Percentiles rank a stretch among this genome's conserved stretches.
These are phyloP conservation scores for Drosophila gaucha DNA, from an alignment of 2,888 invertebrate genomes.

Conservation along the genomic window DNA sequence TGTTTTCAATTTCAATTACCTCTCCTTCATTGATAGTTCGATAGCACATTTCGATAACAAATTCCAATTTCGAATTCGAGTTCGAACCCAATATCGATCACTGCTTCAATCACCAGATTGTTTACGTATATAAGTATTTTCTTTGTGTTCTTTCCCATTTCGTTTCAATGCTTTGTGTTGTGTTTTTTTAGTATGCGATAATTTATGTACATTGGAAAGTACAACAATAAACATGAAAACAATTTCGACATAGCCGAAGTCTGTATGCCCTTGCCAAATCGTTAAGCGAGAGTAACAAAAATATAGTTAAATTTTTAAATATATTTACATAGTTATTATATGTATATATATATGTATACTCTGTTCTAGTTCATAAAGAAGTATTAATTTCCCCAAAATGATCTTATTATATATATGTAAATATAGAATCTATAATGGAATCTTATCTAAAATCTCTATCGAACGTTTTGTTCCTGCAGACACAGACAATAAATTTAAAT, in stretches of 20 bases:
- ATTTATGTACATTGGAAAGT: constrained; percentile 37
- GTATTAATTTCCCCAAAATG: too few relatives aligned
- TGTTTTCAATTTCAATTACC: constrained; percentile 50
- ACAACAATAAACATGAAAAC: constrained; percentile 41
- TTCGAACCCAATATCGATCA: constrained; percentile 23
- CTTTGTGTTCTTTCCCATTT: constrained; percentile 11
- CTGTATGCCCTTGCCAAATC: constrained; percentile 35
- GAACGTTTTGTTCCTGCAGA: background rate
- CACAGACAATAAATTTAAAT: too few relatives aligned
- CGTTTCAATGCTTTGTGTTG: too few relatives aligned
- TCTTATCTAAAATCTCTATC: too few relatives aligned
- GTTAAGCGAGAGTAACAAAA: too few relatives aligned
- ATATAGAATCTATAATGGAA: too few relatives aligned
- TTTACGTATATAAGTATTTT: background rate
- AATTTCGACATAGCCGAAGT: constrained; percentile 44
- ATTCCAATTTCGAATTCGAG: constrained; percentile 11
- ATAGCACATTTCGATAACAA: constrained; percentile 24
- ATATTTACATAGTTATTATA: too few relatives aligned
- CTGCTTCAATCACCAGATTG: constrained; percentile 12
- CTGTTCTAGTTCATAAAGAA: too few relatives aligned
- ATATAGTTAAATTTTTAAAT: too few relatives aligned
- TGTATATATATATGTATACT: background rate
- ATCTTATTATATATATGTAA: too few relatives aligned
- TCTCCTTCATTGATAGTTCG: constrained; percentile 24
- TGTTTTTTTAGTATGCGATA: too few relatives aligned